Base-by-base conservation (phyloP, 2,888 invertebrate species). In the Ophion costatus region DNA sequence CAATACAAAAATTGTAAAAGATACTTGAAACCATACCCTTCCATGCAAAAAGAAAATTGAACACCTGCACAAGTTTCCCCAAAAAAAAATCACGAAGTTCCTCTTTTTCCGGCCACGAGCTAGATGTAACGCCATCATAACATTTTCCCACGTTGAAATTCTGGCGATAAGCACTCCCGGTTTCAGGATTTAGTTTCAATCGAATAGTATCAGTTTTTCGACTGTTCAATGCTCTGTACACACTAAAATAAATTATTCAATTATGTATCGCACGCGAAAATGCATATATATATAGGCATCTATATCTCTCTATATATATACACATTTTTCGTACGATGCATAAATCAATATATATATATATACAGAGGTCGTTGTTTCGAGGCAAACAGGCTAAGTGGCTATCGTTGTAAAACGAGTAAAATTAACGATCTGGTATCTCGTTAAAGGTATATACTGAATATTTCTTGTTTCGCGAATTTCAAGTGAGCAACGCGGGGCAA, bases 341-440 rank as follows among this genome's bases (percentile, higher is more conserved):
- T 29, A 29, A 29, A 4, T 29, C 29, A 29, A 29, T 33, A 51
- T 63, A 11, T 45, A 29, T 33, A 51, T 63, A 11, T 45, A 24
- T 17, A 20, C 42, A 17, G 24, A 51, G 20, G 38, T n/a, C 38
- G 42, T 22, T 42, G 14, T 20, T 67, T 67, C 80, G 80, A 80
- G 73, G 80, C 29, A 80, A 80, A 73, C 80, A 20, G 73, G 73
- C 66, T 64, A n/a, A 79, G 71, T 56, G 71, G 45, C 63, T 71
- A 56, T 71, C 67, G 61, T 75, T 69, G 80, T 75, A 75, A 80
- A 80, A 80, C 75, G 74, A 67, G 61, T 67, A 24, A 63, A 80
- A 80, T 80, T 80, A 80, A 80, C 75, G 80, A 80, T 75, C 67
- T 38, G 75, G 67, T 67, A 80, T 80, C 75, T 75, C 61, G 75